phyloP scores from a whole-genome alignment of 1,140 invertebrate genomes.

The Aricia agestis region DNA sequence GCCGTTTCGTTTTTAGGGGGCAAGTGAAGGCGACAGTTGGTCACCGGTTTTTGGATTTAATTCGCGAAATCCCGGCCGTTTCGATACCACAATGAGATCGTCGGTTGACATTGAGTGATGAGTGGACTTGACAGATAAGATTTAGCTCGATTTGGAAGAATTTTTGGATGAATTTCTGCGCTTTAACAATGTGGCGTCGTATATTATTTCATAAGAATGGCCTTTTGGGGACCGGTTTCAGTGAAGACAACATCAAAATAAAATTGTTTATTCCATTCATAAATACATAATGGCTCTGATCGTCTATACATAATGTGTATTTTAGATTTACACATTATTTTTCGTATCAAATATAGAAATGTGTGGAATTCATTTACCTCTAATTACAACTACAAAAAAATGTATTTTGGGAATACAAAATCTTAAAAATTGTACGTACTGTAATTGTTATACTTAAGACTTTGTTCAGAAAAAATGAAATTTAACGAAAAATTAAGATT shows the following conservation, averaged over 20 bases:
- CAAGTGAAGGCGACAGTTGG: constrained; percentile 56
- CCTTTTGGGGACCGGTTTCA: neutral
- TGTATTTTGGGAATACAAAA: too few relatives aligned
- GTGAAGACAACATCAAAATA: neutral
- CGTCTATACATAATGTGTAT: too few relatives aligned
- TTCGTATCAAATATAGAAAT: too few relatives aligned
- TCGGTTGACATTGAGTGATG: constrained; percentile 55
- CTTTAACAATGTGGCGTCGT: constrained; percentile 2
- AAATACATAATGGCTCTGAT: neutral
- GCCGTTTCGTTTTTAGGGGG: constrained; percentile 54
- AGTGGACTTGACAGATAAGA: constrained; percentile 35
- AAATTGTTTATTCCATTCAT: neutral
- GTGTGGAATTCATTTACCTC: too few relatives aligned
- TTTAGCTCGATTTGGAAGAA: constrained; percentile 24
- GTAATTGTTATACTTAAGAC: too few relatives aligned
- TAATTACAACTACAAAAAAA: too few relatives aligned
- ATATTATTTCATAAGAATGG: constrained; percentile 1
- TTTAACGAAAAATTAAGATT: neutral
- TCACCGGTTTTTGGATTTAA: constrained; percentile 58
- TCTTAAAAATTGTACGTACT: too few relatives aligned
- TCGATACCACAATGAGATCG: constrained; percentile 35
- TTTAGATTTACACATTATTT: too few relatives aligned
- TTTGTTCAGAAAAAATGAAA: too few relatives aligned
- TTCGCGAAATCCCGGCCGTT: constrained; percentile 47
- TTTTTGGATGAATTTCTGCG: constrained; percentile 22